Base-by-base conservation (phyloP, 2,888 invertebrate genomes). In the Luffia ferchaultella region DNA sequence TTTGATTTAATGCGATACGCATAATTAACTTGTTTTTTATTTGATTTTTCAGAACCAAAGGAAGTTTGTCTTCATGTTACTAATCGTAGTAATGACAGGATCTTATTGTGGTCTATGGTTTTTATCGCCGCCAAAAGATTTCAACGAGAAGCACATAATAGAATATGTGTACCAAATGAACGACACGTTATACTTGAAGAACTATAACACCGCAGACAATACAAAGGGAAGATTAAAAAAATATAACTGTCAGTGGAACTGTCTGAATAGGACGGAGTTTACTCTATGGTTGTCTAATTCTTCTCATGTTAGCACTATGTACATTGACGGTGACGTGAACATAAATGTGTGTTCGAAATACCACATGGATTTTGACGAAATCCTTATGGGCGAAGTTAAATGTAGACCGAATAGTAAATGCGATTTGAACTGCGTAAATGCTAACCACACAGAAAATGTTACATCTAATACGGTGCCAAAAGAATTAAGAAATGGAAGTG, bases 81-180 rank as follows among this genome's bases (percentile, higher is more conserved):
- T 93, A 0, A 87, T 93, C 45, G 57, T 84, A 0, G 56, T 83
- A 0, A 92, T 92, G 86, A 88, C 89, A 0, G 62, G 88, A 0
- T 88, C 89, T 0, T 93, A 87, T 63, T 86, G 89, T n/a, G 76
- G 88, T 16, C 86, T 93, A 54, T 89, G 90, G 70, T 90, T 93
- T 59, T 73, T 93, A 0, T 76, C 76, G 0, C 65, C 64, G 63
- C 68, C 74, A 0, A 16, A 7, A 18, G 65, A 64, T 9, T 55
- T 55, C 50, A 16, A 57, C n/a, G 57, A 62, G 2, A 56, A 61
- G 16, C 58, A 60, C 7, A 49, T 73, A 19, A 18, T 67, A 19
- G 64, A 73, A 57, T 65, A 68, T 20, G 61, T 80, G 1, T 77
- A 79, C 59, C 60, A 62, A 54, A 58, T 82, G 2, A 79, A 80